A percentile compares a stretch with the other conserved stretches of the same genome.
Conservation (phyloP, 2,797 vertebrate species). For the Allochrocebus solatus region DNA sequence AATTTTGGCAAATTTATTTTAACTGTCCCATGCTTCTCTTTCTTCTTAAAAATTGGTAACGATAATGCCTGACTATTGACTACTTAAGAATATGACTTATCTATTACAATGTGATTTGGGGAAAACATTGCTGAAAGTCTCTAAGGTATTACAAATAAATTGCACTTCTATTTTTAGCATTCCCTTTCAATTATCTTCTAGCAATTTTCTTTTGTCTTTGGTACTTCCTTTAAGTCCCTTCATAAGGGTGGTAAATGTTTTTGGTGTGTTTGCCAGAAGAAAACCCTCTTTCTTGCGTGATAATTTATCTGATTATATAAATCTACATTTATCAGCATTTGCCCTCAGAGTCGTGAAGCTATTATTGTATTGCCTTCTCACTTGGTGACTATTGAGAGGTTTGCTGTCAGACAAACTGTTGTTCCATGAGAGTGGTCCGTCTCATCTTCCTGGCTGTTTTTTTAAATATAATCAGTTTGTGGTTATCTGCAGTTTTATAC, state of each 20-base stretch:
- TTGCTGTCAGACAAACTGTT: not conserved
- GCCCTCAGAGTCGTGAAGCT: not conserved
- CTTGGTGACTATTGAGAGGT: not conserved
- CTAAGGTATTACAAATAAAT: not conserved
- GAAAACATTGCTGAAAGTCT: not conserved
- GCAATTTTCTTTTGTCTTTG: not conserved
- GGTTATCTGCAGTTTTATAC: not conserved
- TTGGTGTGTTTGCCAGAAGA: not conserved
- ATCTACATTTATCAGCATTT: not conserved
- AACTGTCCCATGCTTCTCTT: not conserved
- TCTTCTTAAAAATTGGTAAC: not conserved
- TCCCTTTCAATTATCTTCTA: not conserved
- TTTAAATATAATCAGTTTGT: not conserved
- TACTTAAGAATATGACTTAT: not conserved
- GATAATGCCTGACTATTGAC: not conserved
- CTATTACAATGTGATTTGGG: not conserved
- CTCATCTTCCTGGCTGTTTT: not conserved
- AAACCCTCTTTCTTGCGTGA: not conserved
- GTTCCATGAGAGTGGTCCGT: not conserved
- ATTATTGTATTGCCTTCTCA: not conserved
- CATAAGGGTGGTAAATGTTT: not conserved
- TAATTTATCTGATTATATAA: not conserved
- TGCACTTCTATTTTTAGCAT: not conserved
- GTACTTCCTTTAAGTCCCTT: not conserved
- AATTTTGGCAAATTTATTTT: constrained; percentile 5